Evolutionary conservation across 2,113 vertebrate genomes (phyloP).

Genomic region (Neodon shergylaensis): DNA sequence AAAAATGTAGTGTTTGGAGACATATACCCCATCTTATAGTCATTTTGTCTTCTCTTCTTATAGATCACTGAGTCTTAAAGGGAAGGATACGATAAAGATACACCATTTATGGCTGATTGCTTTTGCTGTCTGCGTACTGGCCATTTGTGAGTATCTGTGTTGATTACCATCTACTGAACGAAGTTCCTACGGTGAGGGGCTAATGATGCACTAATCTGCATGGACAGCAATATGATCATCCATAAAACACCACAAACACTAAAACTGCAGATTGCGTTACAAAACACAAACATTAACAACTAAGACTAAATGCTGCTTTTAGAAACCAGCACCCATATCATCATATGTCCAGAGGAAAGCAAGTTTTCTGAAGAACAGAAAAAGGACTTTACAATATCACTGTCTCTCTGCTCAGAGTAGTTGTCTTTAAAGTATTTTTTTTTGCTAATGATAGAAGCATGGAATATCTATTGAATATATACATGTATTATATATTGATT

Average conservation of each 20-base stretch:
- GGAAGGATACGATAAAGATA: neutral
- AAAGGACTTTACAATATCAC: neutral
- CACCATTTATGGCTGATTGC: neutral
- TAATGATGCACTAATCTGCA: neutral
- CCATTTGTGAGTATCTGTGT: neutral
- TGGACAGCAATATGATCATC: neutral
- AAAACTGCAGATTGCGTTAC: neutral
- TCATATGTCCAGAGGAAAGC: neutral
- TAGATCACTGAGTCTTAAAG: neutral
- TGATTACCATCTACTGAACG: neutral
- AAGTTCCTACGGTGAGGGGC: neutral
- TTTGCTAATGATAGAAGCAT: neutral
- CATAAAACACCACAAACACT: neutral
- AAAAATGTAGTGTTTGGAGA: neutral
- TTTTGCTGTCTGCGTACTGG: neutral
- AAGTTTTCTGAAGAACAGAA: neutral
- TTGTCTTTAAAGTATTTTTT: conserved; percentile 26
- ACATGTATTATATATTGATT: too few species aligned
- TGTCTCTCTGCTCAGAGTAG: neutral
- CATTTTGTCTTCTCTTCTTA: neutral
- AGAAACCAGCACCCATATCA: neutral
- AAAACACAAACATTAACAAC: neutral
- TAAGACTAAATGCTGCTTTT: neutral
- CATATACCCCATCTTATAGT: neutral
- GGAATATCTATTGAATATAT: too few species aligned